phyloP scores from a whole-genome alignment of 2,797 vertebrate species.

The Lepilemur ruficaudatus region DNA sequence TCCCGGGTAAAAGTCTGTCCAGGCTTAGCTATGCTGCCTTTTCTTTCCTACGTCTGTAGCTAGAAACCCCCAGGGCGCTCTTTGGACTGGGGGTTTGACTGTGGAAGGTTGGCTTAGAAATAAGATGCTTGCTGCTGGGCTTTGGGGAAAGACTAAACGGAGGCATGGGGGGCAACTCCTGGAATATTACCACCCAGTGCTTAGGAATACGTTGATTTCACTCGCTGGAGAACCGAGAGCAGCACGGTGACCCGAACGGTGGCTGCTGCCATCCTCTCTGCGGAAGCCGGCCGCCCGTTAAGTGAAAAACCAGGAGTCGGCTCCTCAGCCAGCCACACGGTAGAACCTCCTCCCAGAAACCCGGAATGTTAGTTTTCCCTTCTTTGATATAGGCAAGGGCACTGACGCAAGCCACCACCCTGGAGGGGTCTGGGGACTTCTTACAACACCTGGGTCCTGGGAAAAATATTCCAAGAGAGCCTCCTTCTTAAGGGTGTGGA shows the following conservation, averaged over 20 bases:
- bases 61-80: constrained; percentile 61
- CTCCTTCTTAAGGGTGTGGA: constrained; percentile 42
- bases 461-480: constrained; percentile 28
- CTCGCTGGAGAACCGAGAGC: not conserved
- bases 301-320: constrained; percentile 65
- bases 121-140: constrained; percentile 68
- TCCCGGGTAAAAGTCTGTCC: constrained; percentile 68
- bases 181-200: not conserved
- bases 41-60: constrained; percentile 13
- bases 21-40: not conserved
- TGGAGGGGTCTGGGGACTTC: not conserved
- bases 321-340: not conserved
- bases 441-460: not conserved
- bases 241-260: not conserved
- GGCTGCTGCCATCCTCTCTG: constrained; percentile 10
- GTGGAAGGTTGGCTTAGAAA: constrained; percentile 70
- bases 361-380: not conserved
- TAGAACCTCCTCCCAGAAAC: not conserved
- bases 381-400: constrained; percentile 48
- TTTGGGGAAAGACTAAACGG: constrained; percentile 60
- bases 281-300: constrained; percentile 34
- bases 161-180: not conserved
- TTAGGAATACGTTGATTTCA: not conserved
- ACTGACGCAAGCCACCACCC: not conserved
- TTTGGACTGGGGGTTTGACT: constrained; percentile 65